These are phyloP conservation scores for Steinernema hermaphroditum DNA, from an alignment of 2,888 invertebrate genomes.

Conservation along the genomic window DNA sequence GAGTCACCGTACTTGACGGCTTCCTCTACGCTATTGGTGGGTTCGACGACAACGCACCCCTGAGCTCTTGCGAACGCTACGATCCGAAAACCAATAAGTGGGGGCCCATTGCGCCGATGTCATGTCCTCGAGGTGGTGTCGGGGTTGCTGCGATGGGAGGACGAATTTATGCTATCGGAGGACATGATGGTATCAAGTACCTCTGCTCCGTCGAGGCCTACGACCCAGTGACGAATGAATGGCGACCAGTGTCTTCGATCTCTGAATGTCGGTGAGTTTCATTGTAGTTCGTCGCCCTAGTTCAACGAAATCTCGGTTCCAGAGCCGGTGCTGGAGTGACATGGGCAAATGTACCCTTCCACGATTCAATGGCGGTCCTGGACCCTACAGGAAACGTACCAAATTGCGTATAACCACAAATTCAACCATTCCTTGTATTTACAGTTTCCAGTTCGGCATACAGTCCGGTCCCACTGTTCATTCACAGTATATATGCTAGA, in stretches of 20 bases:
- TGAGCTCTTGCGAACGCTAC: constrained; percentile 67
- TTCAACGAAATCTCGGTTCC: background rate
- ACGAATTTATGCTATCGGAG: constrained; percentile 67
- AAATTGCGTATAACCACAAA: constrained; percentile 1
- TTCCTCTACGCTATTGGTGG: constrained; percentile 68
- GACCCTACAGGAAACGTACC: background rate
- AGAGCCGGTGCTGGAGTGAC: constrained; percentile 60
- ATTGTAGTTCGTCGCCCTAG: background rate
- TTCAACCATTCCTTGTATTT: background rate
- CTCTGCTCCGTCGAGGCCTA: constrained; percentile 62
- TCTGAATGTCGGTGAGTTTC: constrained; percentile 63
- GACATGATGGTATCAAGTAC: constrained; percentile 61
- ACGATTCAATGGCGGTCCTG: background rate
- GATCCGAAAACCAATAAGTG: constrained; percentile 68
- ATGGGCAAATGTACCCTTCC: constrained; percentile 47
- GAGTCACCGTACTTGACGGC: constrained; percentile 69
- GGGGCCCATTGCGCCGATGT: constrained; percentile 54
- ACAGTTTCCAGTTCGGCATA: too few relatives aligned
- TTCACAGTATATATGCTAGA: too few relatives aligned
- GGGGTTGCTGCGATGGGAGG: constrained; percentile 67
- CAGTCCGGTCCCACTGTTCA: too few relatives aligned
- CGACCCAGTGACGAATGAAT: constrained; percentile 64
- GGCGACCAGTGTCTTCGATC: constrained; percentile 67
- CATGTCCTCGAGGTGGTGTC: constrained; percentile 63
- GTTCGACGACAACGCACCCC: constrained; percentile 70